Conservation (phyloP, 2,888 invertebrate genomes). For the Fabriciana adippe region DNA sequence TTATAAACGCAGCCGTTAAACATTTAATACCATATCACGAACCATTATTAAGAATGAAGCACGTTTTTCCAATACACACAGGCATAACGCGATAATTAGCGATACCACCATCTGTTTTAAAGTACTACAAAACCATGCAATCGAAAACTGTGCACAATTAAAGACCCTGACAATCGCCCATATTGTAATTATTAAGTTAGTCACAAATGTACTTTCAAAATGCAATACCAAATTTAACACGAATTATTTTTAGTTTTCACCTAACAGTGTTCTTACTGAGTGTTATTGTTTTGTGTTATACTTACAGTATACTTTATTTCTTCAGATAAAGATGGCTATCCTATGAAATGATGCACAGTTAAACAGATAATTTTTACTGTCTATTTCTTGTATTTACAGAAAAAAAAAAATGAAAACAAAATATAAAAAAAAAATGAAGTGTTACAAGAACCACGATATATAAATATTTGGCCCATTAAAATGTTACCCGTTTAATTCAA, state of each 20-base stretch:
- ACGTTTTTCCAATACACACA: conserved; percentile 62
- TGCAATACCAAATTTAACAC: conserved; percentile 59
- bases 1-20: neutral
- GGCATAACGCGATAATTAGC: conserved; percentile 55
- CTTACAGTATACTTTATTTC: conserved; percentile 83
- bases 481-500: conserved; percentile 28
- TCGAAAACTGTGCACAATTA: conserved; percentile 60
- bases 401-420: conserved; percentile 58
- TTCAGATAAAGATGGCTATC: conserved; percentile 85
- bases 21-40: neutral
- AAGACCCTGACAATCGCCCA: conserved; percentile 58
- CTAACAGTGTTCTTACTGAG: conserved; percentile 80
- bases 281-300: conserved; percentile 82
- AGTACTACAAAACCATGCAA: conserved; percentile 73
- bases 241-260: conserved; percentile 67
- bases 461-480: conserved; percentile 26
- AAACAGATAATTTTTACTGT: conserved; percentile 88
- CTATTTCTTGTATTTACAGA: conserved; percentile 82
- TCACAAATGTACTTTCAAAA: conserved; percentile 62
- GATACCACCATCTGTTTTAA: conserved; percentile 69
- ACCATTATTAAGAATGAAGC: conserved; percentile 32
- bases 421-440: conserved; percentile 34
- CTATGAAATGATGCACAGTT: conserved; percentile 89
- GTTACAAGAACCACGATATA: conserved; percentile 32
- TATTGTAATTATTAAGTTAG: conserved; percentile 54